Evolutionary conservation across 1,140 invertebrate genomes (phyloP).

Genomic region (Brachionus angularis): DNA sequence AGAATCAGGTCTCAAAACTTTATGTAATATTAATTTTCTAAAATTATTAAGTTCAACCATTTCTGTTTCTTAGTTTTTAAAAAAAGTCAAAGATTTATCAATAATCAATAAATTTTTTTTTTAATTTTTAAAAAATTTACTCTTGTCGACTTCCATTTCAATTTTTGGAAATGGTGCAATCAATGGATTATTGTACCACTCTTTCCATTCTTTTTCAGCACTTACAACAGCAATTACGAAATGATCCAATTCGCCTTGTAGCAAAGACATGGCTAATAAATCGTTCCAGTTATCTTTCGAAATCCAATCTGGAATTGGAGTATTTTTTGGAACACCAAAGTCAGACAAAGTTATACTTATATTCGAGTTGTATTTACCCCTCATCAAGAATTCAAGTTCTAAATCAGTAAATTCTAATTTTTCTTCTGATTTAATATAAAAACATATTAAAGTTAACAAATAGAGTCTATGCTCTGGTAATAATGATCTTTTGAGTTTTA

Average conservation of each 20-base stretch:
- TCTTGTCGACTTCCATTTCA: slow-evolving; percentile 31
- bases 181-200: slow-evolving; percentile 28
- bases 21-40: slow-evolving; percentile 11
- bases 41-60: slow-evolving; percentile 29
- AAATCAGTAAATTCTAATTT: slow-evolving; percentile 9
- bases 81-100: too few relatives aligned
- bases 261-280: slow-evolving; percentile 55
- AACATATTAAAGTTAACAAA: slow-evolving; percentile 46
- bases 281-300: slow-evolving; percentile 56
- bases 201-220: slow-evolving; percentile 34
- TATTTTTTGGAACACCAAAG: slow-evolving; percentile 51
- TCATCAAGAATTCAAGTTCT: slow-evolving; percentile 44
- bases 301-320: slow-evolving; percentile 50
- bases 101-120: background rate
- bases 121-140: slow-evolving; percentile 17
- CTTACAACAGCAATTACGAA: slow-evolving; percentile 23
- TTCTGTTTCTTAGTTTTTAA: slow-evolving; percentile 30
- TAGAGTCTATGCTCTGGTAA: slow-evolving; percentile 44
- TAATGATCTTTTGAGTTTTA: slow-evolving; percentile 14
- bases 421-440: slow-evolving; percentile 31
- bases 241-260: slow-evolving; percentile 54
- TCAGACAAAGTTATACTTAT: slow-evolving; percentile 55
- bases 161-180: slow-evolving; percentile 9
- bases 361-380: slow-evolving; percentile 46
- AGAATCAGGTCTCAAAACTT: slow-evolving; percentile 39